Base-by-base conservation (phyloP, 2,113 vertebrate genomes). In the Thryonomys swinderianus region DNA sequence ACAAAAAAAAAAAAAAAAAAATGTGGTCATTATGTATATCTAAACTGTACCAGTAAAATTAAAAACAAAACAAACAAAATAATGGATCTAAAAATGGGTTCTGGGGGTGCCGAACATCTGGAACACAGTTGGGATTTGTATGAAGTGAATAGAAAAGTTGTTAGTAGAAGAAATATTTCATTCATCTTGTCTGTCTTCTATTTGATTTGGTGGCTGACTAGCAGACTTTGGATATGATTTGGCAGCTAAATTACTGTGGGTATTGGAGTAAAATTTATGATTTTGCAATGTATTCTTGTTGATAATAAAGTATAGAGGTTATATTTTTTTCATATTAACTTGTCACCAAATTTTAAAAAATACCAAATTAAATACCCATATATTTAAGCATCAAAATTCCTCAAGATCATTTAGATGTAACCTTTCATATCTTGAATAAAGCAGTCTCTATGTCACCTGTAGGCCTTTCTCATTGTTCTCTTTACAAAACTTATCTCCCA, bases 121-220 rank as follows among this genome's bases (percentile, higher is more conserved):
- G 23, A 37, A 92, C 89, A 42, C 83, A 97, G 90, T 96, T 30
- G 42, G 92, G 42, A 69, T 86, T 21, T 76, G 93, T 74, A 59
- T 95, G 84, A 74, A 25, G 48, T 92, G 53, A 64, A 93, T 92
- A 92, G 64, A 94, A 91, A 88, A 95, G 86, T 88, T 48, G 40
- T 94, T 95, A 93, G 66, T 94, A 89, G 78, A 27, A 92, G 0
- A 91, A 0, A 80, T 91, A 57, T 90, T 97, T 88, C 93, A 91
- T 97, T 88, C 93, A 91, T 85, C 30, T 93, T 96, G 69, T 16
- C 45, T 84, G 93, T 96, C 69, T 95, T 96, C 94, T 96, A 67
- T 92, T 96, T 91, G 59, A 82, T 71, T 85, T 73, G 89, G 10
- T 93, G 93, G 94, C 51, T 90, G 92, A 90, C 76, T 16, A 95